Percentiles rank a stretch among this genome's conserved stretches.
Evolutionary conservation across 2,797 vertebrate genomes (phyloP).

Genomic region (Sus cebifrons): DNA sequence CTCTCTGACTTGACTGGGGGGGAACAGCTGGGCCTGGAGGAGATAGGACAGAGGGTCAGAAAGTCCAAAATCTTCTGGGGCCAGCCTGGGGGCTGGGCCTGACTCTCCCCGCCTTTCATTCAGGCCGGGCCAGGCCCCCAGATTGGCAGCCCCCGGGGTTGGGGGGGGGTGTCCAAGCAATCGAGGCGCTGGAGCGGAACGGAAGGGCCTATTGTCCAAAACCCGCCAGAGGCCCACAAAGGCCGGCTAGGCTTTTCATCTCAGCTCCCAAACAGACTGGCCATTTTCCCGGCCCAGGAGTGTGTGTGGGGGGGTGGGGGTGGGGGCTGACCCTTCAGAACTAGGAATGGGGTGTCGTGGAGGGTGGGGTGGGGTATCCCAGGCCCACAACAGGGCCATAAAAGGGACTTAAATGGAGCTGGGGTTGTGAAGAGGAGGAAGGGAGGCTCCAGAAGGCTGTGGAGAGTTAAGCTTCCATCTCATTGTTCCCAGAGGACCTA

Average conservation of each 20-base stretch:
- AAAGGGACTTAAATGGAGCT: conserved; percentile 66
- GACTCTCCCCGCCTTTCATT: conserved; percentile 77
- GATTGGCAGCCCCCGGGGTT: conserved; percentile 83
- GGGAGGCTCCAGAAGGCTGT: neutral
- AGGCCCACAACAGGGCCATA: conserved; percentile 38
- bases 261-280: conserved; percentile 85
- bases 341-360: conserved; percentile 61
- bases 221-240: conserved; percentile 87
- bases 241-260: conserved; percentile 85
- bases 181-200: conserved; percentile 84
- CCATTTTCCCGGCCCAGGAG: conserved; percentile 84
- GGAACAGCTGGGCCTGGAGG: conserved; percentile 63
- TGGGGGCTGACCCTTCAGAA: conserved; percentile 61
- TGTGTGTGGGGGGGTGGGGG: neutral
- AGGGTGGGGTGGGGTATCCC: conserved; percentile 39
- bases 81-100: conserved; percentile 69
- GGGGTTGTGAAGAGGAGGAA: conserved; percentile 31
- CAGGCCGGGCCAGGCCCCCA: conserved; percentile 73
- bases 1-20: conserved; percentile 66
- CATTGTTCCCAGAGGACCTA: conserved; percentile 40
- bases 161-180: conserved; percentile 82
- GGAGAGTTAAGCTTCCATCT: conserved; percentile 55
- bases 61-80: conserved; percentile 81
- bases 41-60: conserved; percentile 65
- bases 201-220: conserved; percentile 87